Percentiles rank a stretch among this genome's conserved stretches.
phyloP scores from a whole-genome alignment of 2,113 vertebrate genomes.

The Brevimyrus niger region DNA sequence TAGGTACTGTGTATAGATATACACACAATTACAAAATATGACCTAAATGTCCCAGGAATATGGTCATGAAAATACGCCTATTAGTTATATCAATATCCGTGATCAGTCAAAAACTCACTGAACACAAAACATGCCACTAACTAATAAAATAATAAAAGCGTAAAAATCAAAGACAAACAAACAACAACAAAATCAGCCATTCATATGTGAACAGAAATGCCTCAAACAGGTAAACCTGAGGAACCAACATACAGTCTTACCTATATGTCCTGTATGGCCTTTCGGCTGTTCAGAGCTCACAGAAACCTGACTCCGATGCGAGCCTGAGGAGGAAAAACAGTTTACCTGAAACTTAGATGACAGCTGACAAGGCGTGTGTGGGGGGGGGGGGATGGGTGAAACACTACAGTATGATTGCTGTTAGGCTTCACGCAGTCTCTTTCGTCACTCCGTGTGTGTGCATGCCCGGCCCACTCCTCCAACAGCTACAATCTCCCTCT shows the following conservation, averaged over 20 bases:
- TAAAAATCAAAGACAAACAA: neutral
- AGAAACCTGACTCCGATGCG: neutral
- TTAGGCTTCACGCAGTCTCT: neutral
- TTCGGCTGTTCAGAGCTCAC: neutral
- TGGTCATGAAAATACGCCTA: neutral
- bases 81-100: neutral
- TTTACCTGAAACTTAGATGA: neutral
- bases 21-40: neutral
- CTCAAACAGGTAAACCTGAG: neutral
- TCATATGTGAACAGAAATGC: neutral
- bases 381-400: neutral
- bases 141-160: neutral
- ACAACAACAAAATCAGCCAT: neutral
- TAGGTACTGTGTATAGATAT: neutral
- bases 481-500: neutral
- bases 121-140: neutral
- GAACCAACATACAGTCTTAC: neutral
- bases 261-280: neutral
- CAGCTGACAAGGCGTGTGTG: neutral
- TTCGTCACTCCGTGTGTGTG: neutral
- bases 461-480: neutral
- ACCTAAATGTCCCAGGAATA: neutral
- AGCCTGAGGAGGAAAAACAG: neutral
- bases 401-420: neutral
- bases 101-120: neutral